These are phyloP conservation scores for Muscicapa comitata DNA, from an alignment of 2,797 vertebrate species.

Conservation along the genomic window DNA sequence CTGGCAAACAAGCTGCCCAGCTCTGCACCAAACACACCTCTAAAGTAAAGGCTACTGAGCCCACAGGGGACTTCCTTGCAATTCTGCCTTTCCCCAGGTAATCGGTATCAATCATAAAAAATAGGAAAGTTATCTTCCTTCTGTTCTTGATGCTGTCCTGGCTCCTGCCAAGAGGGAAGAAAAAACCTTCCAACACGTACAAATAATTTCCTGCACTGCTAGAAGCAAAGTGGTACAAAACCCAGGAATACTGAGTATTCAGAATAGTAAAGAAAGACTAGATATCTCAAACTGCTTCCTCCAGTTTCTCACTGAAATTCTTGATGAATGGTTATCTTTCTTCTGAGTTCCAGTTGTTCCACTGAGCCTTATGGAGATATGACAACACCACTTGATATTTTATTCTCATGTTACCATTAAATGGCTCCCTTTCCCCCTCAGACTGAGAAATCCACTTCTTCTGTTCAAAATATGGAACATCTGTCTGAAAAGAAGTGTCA, in stretches of 20 bases:
- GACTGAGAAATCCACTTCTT: neutral
- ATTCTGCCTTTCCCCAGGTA: neutral
- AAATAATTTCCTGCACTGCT: neutral
- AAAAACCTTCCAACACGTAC: neutral
- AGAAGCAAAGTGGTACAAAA: neutral
- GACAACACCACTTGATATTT: neutral
- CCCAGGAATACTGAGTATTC: neutral
- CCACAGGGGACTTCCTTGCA: neutral
- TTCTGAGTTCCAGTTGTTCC: neutral
- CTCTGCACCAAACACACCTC: neutral
- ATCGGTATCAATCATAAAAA: neutral
- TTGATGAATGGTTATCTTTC: neutral
- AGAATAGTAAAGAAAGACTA: neutral
- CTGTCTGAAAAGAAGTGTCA: conserved; percentile 7
- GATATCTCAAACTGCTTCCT: neutral
- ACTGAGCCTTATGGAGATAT: neutral
- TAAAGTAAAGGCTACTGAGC: neutral
- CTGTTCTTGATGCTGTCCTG: neutral
- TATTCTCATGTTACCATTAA: neutral
- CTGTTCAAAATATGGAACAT: conserved; percentile 10
- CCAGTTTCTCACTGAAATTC: neutral
- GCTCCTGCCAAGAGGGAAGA: neutral
- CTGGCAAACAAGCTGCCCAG: neutral
- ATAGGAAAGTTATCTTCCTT: neutral
- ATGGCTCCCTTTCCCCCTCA: neutral